Base-by-base conservation (phyloP, 2,888 invertebrate genomes). In the Imbricaverruca yamaguchii region DNA sequence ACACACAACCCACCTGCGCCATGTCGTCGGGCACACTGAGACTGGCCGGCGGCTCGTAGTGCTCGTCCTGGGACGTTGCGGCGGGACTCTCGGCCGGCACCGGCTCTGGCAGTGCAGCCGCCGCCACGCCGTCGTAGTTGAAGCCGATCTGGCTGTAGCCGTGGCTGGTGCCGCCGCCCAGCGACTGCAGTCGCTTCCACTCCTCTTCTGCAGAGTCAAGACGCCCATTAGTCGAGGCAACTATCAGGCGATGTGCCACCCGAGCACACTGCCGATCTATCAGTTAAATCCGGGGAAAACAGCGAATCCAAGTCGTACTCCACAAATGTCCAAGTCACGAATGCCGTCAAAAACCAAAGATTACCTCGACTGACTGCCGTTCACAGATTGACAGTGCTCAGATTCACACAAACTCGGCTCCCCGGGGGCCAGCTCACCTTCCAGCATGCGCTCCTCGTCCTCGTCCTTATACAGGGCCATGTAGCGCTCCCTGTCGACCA, bases 401-500 rank as follows among this genome's bases (percentile, higher is more conserved):
- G 39, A 39, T 3, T 39, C 39, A 39, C 39, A 39, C 39, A 39
- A 1, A 39, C 39, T 39, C 39, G 39, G 4, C 39, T 39, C 4
- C 39, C 1, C 39, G 39, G 39, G 39, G 39, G 39, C 39, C 39
- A 39, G 83, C 86, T 87, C 88, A 95, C 97, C 96, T 92, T 96
- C 94, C 88, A 95, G 95, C 89, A 95, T 91, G 84, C 92, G 91
- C 86, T 95, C 94, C 86, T 96, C 95, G 87, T 93, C 93, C 86
- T 96, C 93, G 88, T 96, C 94, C 82, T 92, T 93, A 86, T 93
- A 92, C 80, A 98, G 90, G 39, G 95, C 96, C 83, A 93, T 90
- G 88, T 97, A 99, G 80, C 98, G 90, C 89, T 99, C 98, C 87
- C 96, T 94, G 87, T 99, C 97, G 88, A 97, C 97, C 81, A 95